Base-by-base conservation (phyloP, 2,113 vertebrate genomes). In the Protobothrops flavoviridis region DNA sequence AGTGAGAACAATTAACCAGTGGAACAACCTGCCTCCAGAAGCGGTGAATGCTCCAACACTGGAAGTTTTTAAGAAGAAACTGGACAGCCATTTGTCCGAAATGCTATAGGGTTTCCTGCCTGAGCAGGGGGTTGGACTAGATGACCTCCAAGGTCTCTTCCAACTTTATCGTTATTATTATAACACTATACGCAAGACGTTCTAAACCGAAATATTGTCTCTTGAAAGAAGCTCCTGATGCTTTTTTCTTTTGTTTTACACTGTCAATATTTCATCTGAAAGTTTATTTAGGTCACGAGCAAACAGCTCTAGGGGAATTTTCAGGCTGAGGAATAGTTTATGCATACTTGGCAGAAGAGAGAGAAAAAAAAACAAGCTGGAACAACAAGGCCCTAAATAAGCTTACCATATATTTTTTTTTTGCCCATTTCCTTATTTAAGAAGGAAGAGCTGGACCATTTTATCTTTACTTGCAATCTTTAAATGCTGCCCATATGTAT, bases 231-330 rank as follows among this genome's bases (percentile, higher is more conserved):
- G 43, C 2, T 91, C 69, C 88, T 93, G 39, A 21, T 48, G 56
- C 26, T 64, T 29, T 13, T 29, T 29, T 5, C 4, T n/a, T 64
- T 64, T n/a, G 4, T 64, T 64, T 64, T 64, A 85, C 50, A 61
- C 87, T 87, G 88, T 56, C 85, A 92, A 94, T 81, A 87, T 7
- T 8, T 88, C 92, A 95, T 94, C 94, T 94, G 88, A 45, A 93
- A 48, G 85, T 21, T 91, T 0, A 86, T 45, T 88, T 61, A 29
- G 91, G 93, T 90, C 39, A 91, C 93, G 93, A 0, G 93, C 59
- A 88, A 96, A 90, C 57, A 29, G n/a, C 5, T 96, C 94, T 1
- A 21, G 61, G 61, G 29, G 24, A 39, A 15, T 94, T 96, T 96
- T 94, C 95, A 26, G 91, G 81, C 43, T 56, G 39, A 97, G 24